These are phyloP conservation scores for Neopipo cinnamomea DNA, from an alignment of 2,113 vertebrate species.

Conservation along the genomic window DNA sequence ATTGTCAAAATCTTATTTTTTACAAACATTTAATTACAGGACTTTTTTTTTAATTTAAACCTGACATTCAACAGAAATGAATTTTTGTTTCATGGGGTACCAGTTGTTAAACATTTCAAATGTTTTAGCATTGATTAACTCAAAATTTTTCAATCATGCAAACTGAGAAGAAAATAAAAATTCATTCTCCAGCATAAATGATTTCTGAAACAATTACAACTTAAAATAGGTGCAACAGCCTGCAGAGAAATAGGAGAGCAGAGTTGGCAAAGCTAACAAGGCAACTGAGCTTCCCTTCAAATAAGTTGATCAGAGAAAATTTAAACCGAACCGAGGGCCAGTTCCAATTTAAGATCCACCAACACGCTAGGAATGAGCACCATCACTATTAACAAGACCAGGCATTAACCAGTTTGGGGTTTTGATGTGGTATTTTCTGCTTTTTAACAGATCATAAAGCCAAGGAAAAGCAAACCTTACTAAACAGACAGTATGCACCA, in stretches of 20 bases:
- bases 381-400: neutral
- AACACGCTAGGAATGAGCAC: conserved; percentile 60
- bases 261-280: conserved; percentile 56
- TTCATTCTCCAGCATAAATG: conserved; percentile 56
- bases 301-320: conserved; percentile 10
- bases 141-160: neutral
- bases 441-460: conserved; percentile 31
- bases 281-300: conserved; percentile 55
- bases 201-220: conserved; percentile 42
- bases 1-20: neutral
- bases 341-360: conserved; percentile 37
- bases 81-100: neutral
- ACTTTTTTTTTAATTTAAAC: neutral
- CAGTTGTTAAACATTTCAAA: neutral
- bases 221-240: conserved; percentile 40
- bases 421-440: neutral
- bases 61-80: neutral
- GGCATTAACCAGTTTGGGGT: neutral
- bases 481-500: neutral
- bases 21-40: neutral
- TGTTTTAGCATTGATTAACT: neutral
- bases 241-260: conserved; percentile 56
- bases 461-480: conserved; percentile 27
- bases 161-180: neutral
- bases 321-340: conserved; percentile 21